Evolutionary conservation across 2,888 invertebrate genomes (phyloP), one percentile per base, ranked within the genome.

Genomic region (Sphaerolaimus hirsutus): DNA sequence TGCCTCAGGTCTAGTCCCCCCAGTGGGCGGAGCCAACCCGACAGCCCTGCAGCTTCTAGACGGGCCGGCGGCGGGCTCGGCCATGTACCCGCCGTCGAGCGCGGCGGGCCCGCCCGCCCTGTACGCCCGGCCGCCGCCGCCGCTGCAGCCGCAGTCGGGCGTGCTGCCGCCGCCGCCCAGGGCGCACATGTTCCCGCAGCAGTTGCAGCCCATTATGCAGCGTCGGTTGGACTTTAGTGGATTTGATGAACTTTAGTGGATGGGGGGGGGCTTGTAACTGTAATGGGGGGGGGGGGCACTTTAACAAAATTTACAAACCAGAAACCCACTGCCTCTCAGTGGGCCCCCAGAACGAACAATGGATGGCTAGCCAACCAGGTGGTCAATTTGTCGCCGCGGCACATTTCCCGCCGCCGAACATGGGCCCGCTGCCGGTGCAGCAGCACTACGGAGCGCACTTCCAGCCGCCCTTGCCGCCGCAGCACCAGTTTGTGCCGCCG

Each of bases 381-480:
- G n/a, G n/a, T n/a, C n/a, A n/a, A n/a, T n/a, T n/a, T n/a, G n/a
- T n/a, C n/a, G n/a, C n/a, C n/a, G n/a, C n/a, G n/a, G n/a, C n/a
- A n/a, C n/a, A n/a, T n/a, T n/a, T n/a, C n/a, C n/a, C 47, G 2
- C 17, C 22, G 3, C 7, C 40, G 19, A 38, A 44, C n/a, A 44
- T 37, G 2, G 23, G 25, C 10, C 47, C 43, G 38, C 43, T 46
- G n/a, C 36, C 19, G 21, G 32, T 44, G 21, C 44, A 38, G 40
- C 45, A 45, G 24, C 21, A 38, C 21, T 23, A 26, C 23, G 25
- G 45, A 21, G 22, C 21, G 25, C 29, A 32, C 5, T 40, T 38
- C 19, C 21, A 25, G 22, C 37, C 24, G 27, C 45, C 38, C 24
- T 25, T 45, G 5, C 27, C 32, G 14, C n/a, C 27, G n/a, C n/a